These are phyloP conservation scores for Maniola jurtina DNA, from an alignment of 1,140 invertebrate genomes.

Conservation along the genomic window DNA sequence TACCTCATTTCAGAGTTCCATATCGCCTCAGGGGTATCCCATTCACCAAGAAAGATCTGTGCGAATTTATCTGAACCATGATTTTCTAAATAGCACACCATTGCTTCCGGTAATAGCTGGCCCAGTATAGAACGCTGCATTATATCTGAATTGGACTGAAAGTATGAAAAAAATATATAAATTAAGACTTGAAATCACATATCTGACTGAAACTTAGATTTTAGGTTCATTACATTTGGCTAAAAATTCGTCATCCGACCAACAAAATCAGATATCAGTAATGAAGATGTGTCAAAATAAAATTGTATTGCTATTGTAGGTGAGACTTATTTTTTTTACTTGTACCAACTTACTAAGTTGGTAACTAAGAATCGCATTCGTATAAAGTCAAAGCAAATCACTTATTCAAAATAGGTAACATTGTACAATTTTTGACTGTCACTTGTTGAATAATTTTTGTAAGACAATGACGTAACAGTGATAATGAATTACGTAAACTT, in stretches of 20 bases:
- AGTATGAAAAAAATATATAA: conserved; percentile 26
- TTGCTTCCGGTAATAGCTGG: conserved; percentile 97
- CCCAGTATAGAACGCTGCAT: conserved; percentile 94
- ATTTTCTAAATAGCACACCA: conserved; percentile 99
- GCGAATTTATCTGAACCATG: conserved; percentile 99
- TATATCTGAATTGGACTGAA: conserved; percentile 83
- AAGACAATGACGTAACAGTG: no score
- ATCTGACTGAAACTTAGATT: not conserved
- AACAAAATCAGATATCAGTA: no score
- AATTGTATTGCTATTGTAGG: no score
- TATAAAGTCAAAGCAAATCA: no score
- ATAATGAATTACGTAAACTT: no score
- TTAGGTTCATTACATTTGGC: not conserved
- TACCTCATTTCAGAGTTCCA: conserved; percentile 94
- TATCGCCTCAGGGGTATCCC: conserved; percentile 99
- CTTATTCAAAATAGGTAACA: no score
- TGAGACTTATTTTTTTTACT: no score
- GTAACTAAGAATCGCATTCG: not conserved
- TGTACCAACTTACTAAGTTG: no score
- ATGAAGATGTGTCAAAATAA: no score
- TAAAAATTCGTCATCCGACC: not conserved
- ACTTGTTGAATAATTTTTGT: no score
- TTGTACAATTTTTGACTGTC: no score
- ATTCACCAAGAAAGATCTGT: conserved; percentile 99
- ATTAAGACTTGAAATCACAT: no score